Percentiles rank a stretch among this genome's conserved stretches.
Evolutionary conservation across 2,797 vertebrate species (phyloP).

Genomic region (Argentina silus): DNA sequence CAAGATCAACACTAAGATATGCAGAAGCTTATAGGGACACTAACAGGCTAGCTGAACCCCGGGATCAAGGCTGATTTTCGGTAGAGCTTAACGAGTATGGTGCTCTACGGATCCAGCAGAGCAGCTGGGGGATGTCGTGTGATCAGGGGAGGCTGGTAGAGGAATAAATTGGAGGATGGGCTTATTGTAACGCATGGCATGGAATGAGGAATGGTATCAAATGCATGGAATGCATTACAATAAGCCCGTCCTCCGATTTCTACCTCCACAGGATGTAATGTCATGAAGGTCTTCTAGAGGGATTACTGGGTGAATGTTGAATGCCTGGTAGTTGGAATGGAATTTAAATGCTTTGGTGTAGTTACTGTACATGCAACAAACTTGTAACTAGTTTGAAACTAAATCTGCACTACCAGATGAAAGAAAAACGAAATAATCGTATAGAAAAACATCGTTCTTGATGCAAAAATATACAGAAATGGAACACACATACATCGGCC

Average conservation of each 20-base stretch:
- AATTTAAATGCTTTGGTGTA: neutral
- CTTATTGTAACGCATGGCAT: too few species aligned
- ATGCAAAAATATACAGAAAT: neutral
- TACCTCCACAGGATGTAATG: too few species aligned
- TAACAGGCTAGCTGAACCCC: neutral
- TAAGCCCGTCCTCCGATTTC: too few species aligned
- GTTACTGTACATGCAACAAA: neutral
- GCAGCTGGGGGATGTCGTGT: neutral
- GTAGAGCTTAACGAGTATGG: neutral
- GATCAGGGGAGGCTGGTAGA: too few species aligned
- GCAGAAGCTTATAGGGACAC: constrained; percentile 1
- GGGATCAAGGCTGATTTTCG: neutral
- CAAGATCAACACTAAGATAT: neutral
- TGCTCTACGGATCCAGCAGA: neutral
- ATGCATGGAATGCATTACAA: too few species aligned
- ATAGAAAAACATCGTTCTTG: neutral
- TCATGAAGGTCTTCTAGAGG: neutral
- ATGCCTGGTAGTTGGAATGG: neutral
- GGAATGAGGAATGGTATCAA: too few species aligned
- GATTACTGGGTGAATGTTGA: neutral
- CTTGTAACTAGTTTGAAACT: neutral
- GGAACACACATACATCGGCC: neutral
- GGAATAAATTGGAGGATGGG: too few species aligned
- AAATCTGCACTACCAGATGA: too few species aligned
- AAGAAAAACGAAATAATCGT: neutral